Evolutionary conservation across 2,797 vertebrate genomes (phyloP), one percentile per base, ranked within the genome.

Genomic region (Pantherophis alleghaniensis): DNA sequence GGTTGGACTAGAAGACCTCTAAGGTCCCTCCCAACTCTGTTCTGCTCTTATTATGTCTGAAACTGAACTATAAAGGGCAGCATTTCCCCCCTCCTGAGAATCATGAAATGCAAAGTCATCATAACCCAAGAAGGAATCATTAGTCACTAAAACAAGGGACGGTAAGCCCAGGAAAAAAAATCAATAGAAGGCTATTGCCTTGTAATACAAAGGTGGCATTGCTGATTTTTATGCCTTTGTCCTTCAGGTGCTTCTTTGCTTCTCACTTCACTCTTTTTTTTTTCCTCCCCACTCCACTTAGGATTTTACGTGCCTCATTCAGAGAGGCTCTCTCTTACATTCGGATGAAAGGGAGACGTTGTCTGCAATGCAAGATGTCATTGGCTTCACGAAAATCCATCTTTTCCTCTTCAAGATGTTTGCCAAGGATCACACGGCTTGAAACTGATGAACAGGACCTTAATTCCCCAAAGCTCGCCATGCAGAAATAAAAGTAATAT

Each of bases 111-210:
- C 97, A 97, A 97, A 97, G 97, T 98, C 97, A 98, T 98, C 97
- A 97, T 97, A 97, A 97, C 96, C 96, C 96, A 97, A 96, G 97
- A 96, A 95, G 90, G 91, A 96, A 97, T 97, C 97, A 97, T 98
- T 97, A 98, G 95, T 98, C 97, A 97, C 97, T 97, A 97, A 95
- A 97, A 96, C 97, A 97, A 97, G 97, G 97, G 97, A 97, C 96
- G 96, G 96, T 95, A 95, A 95, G 96, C 97, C 97, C 63, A 22
- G 96, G 4, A 5, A 28, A 1, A 96, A 97, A 97, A 98, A 98
- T 98, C 98, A 98, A 98, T 98, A 98, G 96, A 96, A 97, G 97
- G 97, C 98, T 97, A 97, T 97, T 98, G 97, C 96, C 96, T 97
- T 92, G 94, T 93, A 97, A 97, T 96, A 97, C 66, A 87, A 95